phyloP scores from a whole-genome alignment of 1,140 invertebrate species.

The Drosophila chauvacae region DNA sequence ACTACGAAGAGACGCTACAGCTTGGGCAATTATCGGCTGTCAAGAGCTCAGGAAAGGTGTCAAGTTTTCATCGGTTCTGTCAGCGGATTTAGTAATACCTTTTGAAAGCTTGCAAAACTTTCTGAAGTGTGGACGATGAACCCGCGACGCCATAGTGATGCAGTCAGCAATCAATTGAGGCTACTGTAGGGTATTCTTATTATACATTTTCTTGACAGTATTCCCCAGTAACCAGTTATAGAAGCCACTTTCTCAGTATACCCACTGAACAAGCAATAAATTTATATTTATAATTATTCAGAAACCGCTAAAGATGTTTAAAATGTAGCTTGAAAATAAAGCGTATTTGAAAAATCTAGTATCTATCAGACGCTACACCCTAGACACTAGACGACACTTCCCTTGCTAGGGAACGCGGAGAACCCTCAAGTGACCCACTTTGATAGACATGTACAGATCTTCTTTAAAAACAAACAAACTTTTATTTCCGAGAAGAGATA shows the following conservation, averaged over 20 bases:
- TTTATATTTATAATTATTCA: neutral
- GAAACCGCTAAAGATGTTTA: no score
- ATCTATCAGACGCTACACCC: neutral
- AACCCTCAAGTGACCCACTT: constrained; percentile 18
- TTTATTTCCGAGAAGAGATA: constrained; percentile 37
- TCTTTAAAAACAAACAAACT: constrained; percentile 9
- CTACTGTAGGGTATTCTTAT: neutral
- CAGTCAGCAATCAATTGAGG: constrained; percentile 5
- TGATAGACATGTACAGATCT: constrained; percentile 28
- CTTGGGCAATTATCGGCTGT: constrained; percentile 34
- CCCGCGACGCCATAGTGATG: constrained; percentile 24
- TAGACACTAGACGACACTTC: constrained; percentile 1
- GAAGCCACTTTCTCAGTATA: neutral
- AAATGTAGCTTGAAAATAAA: neutral
- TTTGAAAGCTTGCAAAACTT: constrained; percentile 39
- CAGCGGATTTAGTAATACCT: constrained; percentile 36
- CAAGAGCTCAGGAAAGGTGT: constrained; percentile 43
- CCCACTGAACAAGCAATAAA: constrained; percentile 1
- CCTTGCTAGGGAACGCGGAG: constrained; percentile 14
- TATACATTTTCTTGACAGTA: neutral
- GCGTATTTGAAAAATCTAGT: neutral
- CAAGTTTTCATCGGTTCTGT: constrained; percentile 49
- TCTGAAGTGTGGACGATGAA: constrained; percentile 39
- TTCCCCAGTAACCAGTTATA: neutral
- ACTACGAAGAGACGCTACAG: constrained; percentile 16